Percentiles rank a stretch among this genome's conserved stretches.
phyloP scores from a whole-genome alignment of 35 echinoderm and acorn worm genomes.

The Nesometra sesokonis region DNA sequence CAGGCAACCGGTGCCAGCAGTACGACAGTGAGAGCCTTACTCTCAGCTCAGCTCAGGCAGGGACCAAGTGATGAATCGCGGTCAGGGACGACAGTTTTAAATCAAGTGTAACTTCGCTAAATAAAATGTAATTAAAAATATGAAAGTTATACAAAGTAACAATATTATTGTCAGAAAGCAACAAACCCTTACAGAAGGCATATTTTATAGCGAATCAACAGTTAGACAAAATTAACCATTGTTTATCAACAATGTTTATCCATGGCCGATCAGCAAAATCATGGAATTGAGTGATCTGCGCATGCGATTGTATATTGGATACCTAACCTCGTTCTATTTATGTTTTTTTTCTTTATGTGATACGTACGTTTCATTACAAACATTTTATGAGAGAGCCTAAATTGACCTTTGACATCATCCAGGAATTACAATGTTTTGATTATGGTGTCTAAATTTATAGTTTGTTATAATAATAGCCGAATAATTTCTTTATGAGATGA shows the following conservation, averaged over 20 bases:
- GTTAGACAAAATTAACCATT: too few relatives aligned
- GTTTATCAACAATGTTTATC: too few relatives aligned
- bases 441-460: background rate
- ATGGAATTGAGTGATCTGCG: background rate
- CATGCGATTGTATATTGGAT: background rate
- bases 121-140: background rate
- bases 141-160: background rate
- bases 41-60: too few relatives aligned
- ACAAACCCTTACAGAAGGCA: background rate
- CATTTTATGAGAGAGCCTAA: background rate
- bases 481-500: background rate
- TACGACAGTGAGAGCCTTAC: too few relatives aligned
- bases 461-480: background rate
- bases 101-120: background rate
- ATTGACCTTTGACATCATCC: background rate
- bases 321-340: background rate
- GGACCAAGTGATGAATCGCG: too few relatives aligned
- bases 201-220: background rate
- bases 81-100: too few relatives aligned
- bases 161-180: background rate
- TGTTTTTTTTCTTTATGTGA: too few relatives aligned
- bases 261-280: too few relatives aligned
- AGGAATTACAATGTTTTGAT: slow-evolving; percentile 1
- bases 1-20: too few relatives aligned
- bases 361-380: background rate